These are phyloP conservation scores for Ichneumon xanthorius DNA, from an alignment of 2,888 invertebrate genomes.

Conservation along the genomic window DNA sequence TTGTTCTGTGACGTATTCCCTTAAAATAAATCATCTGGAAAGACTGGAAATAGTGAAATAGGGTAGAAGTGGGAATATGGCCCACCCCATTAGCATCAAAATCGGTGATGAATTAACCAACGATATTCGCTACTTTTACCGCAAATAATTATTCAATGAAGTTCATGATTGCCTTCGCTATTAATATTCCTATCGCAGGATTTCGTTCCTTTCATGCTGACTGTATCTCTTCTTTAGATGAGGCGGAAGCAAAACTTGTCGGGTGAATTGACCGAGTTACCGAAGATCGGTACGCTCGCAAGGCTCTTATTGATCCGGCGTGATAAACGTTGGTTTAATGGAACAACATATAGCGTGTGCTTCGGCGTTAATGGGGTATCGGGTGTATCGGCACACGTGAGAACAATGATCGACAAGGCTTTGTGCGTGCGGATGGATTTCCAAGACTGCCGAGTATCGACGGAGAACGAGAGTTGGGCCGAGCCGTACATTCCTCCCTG, in stretches of 20 bases:
- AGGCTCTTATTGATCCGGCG: background rate
- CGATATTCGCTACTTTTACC: too few species aligned
- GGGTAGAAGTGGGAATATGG: too few species aligned
- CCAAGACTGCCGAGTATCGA: slow-evolving; percentile 34
- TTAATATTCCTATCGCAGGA: background rate
- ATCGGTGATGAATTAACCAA: too few species aligned
- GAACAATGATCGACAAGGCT: slow-evolving; percentile 33
- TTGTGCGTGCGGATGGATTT: slow-evolving; percentile 41
- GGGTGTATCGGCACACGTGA: slow-evolving; percentile 2
- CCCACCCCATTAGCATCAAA: too few species aligned
- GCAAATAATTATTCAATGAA: background rate
- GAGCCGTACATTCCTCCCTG: slow-evolving; percentile 39
- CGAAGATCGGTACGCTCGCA: background rate
- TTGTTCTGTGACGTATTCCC: too few species aligned
- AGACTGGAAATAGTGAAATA: too few species aligned
- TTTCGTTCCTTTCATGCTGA: background rate
- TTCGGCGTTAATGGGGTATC: slow-evolving; percentile 9
- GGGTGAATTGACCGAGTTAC: background rate
- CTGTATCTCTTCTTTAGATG: background rate
- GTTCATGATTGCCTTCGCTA: background rate
- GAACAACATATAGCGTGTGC: background rate
- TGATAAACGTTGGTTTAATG: slow-evolving; percentile 22
- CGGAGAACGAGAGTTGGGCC: slow-evolving; percentile 15
- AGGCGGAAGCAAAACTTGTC: background rate
- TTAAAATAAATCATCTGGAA: too few species aligned